These are phyloP conservation scores for Adineta ricciae DNA, from an alignment of 2,888 invertebrate species.

Conservation along the genomic window DNA sequence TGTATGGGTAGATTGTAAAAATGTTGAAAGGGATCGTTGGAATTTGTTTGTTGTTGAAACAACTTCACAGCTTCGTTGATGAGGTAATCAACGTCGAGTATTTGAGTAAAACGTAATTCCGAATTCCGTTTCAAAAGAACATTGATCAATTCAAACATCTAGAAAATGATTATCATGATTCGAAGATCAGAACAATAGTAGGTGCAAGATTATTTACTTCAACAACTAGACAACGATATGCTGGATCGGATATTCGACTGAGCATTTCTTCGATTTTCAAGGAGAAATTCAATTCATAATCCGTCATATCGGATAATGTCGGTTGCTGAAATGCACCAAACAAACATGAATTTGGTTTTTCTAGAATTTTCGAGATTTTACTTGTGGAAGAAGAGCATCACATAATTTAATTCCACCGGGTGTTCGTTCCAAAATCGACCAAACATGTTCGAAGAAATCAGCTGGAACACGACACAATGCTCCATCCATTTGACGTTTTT, in stretches of 20 bases:
- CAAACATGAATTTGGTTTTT: neutral
- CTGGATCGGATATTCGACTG: slow-evolving; percentile 59
- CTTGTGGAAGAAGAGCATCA: slow-evolving; percentile 65
- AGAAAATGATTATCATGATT: neutral
- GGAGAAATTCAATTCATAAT: slow-evolving; percentile 88
- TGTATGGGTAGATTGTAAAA: slow-evolving; percentile 24
- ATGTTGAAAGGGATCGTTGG: neutral
- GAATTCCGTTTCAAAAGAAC: slow-evolving; percentile 30
- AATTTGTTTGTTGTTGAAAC: slow-evolving; percentile 25
- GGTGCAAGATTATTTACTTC: slow-evolving; percentile 57
- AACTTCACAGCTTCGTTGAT: slow-evolving; percentile 27
- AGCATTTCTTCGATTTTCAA: slow-evolving; percentile 76
- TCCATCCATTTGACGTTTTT: slow-evolving; percentile 81
- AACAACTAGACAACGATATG: slow-evolving; percentile 62
- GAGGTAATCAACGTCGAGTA: slow-evolving; percentile 27
- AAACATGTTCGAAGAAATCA: slow-evolving; percentile 73
- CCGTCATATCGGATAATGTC: slow-evolving; percentile 86
- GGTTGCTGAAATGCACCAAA: slow-evolving; percentile 58
- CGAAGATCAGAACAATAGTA: neutral
- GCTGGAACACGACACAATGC: slow-evolving; percentile 86
- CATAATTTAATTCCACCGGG: slow-evolving; percentile 78
- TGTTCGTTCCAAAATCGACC: slow-evolving; percentile 81
- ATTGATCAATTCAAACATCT: slow-evolving; percentile 22
- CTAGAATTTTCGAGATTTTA: neutral
- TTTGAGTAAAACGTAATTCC: slow-evolving; percentile 25